phyloP scores from a whole-genome alignment of 2,113 vertebrate species.

The Pterocles gutturalis region DNA sequence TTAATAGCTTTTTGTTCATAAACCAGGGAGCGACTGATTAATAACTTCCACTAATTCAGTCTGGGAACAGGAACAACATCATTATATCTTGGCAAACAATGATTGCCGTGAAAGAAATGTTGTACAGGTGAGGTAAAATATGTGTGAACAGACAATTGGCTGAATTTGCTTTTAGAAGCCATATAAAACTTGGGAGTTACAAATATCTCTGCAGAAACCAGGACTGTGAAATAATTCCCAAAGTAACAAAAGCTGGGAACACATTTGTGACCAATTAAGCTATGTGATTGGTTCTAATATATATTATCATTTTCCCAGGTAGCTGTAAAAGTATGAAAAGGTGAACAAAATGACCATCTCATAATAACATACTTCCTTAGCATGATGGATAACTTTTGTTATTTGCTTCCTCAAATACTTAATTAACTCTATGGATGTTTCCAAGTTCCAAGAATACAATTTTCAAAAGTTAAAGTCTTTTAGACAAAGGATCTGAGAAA shows the following conservation, averaged over 20 bases:
- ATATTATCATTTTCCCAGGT: neutral
- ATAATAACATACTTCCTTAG: neutral
- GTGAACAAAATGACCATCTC: neutral
- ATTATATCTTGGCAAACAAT: neutral
- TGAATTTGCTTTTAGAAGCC: neutral
- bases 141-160: neutral
- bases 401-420: constrained; percentile 15
- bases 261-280: neutral
- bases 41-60: neutral
- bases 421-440: neutral
- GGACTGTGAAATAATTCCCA: neutral
- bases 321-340: neutral
- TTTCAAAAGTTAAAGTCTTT: neutral
- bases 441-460: neutral
- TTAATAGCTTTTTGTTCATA: neutral
- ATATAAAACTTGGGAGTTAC: neutral
- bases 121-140: neutral
- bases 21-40: neutral
- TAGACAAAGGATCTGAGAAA: neutral
- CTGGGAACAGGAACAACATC: neutral
- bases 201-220: neutral
- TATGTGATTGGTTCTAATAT: neutral
- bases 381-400: neutral
- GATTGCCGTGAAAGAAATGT: neutral
- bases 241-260: neutral